Base-by-base conservation (phyloP, 2,113 vertebrate species). In the Oncorhynchus masou region DNA sequence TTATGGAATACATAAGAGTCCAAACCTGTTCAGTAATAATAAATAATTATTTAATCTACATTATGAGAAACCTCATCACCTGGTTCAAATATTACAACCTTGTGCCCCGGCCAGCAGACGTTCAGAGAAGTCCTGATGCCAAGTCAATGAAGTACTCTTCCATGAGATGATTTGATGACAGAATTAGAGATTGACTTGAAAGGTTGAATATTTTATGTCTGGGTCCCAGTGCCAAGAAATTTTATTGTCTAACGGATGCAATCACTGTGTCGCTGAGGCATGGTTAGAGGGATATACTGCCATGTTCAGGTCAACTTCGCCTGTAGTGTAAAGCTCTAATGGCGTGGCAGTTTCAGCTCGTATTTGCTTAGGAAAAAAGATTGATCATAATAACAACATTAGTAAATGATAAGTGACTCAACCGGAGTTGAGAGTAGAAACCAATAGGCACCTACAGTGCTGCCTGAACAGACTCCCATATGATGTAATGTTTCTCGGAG, bases 401-500 rank as follows among this genome's bases (percentile, higher is more conserved):
- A 45, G 72, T 87, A 79, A 45, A 90, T 68, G 76, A 80, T 85
- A 83, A 88, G 66, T 80, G 86, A 84, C 82, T 87, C 73, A 19
- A 79, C 73, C 87, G 85, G 7, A 75, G 68, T 39, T 24, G 76
- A 86, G 88, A 86, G 87, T 88, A 78, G 81, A 83, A 84, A 34
- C 19, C 59, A 72, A 72, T 31, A 87, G 78, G 83, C 74, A 84
- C 79, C 88, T 83, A 78, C 81, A 75, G 85, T 77, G 6, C 48
- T 64, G 80, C 73, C 79, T 81, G 79, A 80, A 89, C 72, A 85
- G 81, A 74, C 48, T 74, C 15, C 78, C 79, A 74, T 29, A 87
- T 93, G 91, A 93, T 77, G 90, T 92, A 84, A 93, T 91, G 87
- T 81, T 86, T 88, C 88, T 88, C 39, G 72, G 85, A 83, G 85